These are phyloP conservation scores for Perca fluviatilis DNA, from an alignment of 2,113 vertebrate genomes.

Conservation along the genomic window DNA sequence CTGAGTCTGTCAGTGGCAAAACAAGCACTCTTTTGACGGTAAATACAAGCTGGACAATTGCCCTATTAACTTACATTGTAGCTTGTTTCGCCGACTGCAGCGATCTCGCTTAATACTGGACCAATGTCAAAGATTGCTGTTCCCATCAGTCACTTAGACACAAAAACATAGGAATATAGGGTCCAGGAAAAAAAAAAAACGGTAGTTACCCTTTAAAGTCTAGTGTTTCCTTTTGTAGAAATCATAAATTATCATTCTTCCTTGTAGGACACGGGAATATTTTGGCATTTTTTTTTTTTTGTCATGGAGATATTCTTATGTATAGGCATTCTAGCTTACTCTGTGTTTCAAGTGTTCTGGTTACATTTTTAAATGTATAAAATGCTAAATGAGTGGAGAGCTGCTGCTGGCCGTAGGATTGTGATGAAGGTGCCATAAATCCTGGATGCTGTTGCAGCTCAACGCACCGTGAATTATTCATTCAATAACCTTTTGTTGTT, in stretches of 20 bases:
- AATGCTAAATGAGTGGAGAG: neutral
- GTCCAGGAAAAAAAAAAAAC: too few relatives aligned
- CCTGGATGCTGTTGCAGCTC: conserved; percentile 6
- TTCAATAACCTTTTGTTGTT: conserved; percentile 24
- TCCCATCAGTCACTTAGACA: too few relatives aligned
- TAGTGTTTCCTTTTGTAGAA: neutral
- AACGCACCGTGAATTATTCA: conserved; percentile 34
- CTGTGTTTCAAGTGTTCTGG: neutral
- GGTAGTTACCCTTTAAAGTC: too few relatives aligned
- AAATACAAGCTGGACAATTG: too few relatives aligned
- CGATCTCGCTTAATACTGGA: too few relatives aligned
- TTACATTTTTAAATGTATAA: neutral
- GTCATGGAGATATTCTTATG: neutral
- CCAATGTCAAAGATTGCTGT: too few relatives aligned
- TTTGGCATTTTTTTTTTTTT: neutral
- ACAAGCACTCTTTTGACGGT: too few relatives aligned
- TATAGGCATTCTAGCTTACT: neutral
- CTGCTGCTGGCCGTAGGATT: neutral
- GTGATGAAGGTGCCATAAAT: neutral
- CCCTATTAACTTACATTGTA: too few relatives aligned
- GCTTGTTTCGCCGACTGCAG: too few relatives aligned
- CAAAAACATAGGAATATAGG: too few relatives aligned
- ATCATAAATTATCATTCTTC: neutral
- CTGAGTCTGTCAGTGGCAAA: too few relatives aligned
- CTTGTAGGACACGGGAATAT: neutral